phyloP scores from a whole-genome alignment of 2,888 invertebrate species.

The Drosophila cognata region DNA sequence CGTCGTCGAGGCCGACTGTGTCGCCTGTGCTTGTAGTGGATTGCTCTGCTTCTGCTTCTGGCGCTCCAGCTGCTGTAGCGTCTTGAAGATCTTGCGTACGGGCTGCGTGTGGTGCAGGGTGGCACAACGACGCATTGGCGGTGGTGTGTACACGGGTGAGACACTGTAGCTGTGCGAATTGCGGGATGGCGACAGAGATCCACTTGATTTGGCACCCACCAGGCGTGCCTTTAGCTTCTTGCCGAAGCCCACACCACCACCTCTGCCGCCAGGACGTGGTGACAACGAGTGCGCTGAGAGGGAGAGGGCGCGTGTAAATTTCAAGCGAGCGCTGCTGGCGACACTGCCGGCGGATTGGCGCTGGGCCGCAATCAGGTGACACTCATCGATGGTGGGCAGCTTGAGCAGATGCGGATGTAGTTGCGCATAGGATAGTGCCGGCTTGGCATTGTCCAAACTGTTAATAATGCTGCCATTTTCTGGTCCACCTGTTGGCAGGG shows the following conservation, averaged over 20 bases:
- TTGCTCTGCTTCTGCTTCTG: conserved; percentile 66
- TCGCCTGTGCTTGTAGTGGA: conserved; percentile 8
- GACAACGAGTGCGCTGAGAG: conserved; percentile 81
- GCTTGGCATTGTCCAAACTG: conserved; percentile 20
- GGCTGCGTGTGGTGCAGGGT: conserved; percentile 83
- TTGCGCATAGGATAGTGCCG: conserved; percentile 71
- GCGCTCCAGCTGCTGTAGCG: conserved; percentile 82
- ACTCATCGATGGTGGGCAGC: conserved; percentile 83
- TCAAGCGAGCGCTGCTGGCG: conserved; percentile 63
- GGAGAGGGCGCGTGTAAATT: conserved; percentile 80
- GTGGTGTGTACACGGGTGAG: conserved; percentile 82
- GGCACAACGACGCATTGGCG: conserved; percentile 83
- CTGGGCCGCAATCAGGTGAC: conserved; percentile 72
- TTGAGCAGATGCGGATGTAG: conserved; percentile 82
- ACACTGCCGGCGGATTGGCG: conserved; percentile 45
- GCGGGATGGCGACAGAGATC: conserved; percentile 77
- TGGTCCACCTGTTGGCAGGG: conserved; percentile 57
- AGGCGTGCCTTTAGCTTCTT: conserved; percentile 73
- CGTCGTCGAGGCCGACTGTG: conserved; percentile 30
- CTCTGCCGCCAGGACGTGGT: conserved; percentile 50
- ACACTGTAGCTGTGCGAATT: conserved; percentile 77
- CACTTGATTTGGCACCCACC: conserved; percentile 71
- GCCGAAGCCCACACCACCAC: conserved; percentile 56
- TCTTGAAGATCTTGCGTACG: conserved; percentile 82
- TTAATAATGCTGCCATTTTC: conserved; percentile 24